Conservation (phyloP, 2,113 vertebrate genomes). For the Chrysochloris asiatica region DNA sequence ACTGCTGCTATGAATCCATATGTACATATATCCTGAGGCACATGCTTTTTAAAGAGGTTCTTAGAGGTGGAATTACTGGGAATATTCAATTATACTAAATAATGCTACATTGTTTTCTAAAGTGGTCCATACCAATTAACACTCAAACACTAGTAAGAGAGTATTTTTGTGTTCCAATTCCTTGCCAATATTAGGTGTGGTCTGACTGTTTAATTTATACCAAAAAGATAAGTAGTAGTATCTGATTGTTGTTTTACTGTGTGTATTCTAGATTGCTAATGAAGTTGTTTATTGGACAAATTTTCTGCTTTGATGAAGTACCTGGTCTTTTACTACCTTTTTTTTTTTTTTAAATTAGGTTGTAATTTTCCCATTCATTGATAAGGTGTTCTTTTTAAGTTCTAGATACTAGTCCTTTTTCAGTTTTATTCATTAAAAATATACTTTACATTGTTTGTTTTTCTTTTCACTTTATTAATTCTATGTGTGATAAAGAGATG, state of each 20-base stretch:
- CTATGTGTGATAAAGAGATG: not conserved
- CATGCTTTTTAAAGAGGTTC: not conserved
- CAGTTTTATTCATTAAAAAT: not conserved
- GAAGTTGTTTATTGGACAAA: not conserved
- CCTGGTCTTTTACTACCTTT: not conserved
- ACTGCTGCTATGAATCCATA: not conserved
- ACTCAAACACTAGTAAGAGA: not conserved
- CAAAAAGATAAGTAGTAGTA: not conserved
- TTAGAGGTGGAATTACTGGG: constrained; percentile 7
- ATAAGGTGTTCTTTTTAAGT: constrained; percentile 8
- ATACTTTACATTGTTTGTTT: not conserved
- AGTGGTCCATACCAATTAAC: not conserved
- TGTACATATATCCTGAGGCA: not conserved
- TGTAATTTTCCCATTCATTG: constrained; percentile 38
- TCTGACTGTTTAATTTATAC: not conserved
- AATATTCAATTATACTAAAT: not conserved
- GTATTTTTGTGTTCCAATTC: not conserved
- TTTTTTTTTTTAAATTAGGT: not conserved
- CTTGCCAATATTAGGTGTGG: constrained; percentile 14
- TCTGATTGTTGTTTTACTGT: constrained; percentile 7
- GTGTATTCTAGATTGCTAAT: not conserved
- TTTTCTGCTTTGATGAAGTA: constrained; percentile 7
- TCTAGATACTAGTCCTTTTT: not conserved
- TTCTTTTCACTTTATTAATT: constrained; percentile 5
- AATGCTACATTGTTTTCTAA: not conserved